Evolutionary conservation across 2,797 vertebrate species (phyloP).

Genomic region (Danio kyathit): DNA sequence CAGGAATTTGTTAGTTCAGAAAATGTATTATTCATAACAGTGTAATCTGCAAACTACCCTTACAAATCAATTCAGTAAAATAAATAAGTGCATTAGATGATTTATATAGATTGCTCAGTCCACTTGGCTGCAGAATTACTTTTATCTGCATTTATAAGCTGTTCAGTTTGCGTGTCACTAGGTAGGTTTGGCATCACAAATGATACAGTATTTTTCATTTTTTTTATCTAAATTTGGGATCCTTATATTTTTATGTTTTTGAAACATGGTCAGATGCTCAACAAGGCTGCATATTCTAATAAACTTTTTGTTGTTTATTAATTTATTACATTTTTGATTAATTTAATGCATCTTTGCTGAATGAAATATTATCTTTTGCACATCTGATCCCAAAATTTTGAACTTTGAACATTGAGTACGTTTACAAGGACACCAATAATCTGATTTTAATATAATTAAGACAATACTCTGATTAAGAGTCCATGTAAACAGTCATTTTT

Average conservation of each 20-base stretch:
- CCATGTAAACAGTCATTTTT: too few species aligned
- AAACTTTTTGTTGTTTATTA: background rate
- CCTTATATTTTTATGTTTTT: too few species aligned
- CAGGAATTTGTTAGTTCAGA: background rate
- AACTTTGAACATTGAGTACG: too few species aligned
- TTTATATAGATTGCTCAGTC: background rate
- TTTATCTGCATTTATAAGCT: background rate
- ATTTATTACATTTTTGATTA: background rate
- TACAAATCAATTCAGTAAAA: slow-evolving; percentile 12
- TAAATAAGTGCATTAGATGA: background rate
- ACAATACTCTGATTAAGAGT: too few species aligned
- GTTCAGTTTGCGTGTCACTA: background rate
- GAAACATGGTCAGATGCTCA: background rate
- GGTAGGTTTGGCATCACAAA: background rate
- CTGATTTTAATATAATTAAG: too few species aligned
- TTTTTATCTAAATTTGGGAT: background rate
- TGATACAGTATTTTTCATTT: background rate
- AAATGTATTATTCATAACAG: background rate
- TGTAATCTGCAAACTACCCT: background rate
- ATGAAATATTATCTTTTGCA: too few species aligned
- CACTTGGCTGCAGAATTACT: background rate
- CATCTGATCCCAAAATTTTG: too few species aligned
- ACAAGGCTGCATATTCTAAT: background rate
- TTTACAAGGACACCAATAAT: too few species aligned
- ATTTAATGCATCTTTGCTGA: background rate